A percentile compares a stretch with the other conserved stretches of the same genome.
Conservation (phyloP, 2,888 invertebrate genomes). For the Shargacucullia verbasci region DNA sequence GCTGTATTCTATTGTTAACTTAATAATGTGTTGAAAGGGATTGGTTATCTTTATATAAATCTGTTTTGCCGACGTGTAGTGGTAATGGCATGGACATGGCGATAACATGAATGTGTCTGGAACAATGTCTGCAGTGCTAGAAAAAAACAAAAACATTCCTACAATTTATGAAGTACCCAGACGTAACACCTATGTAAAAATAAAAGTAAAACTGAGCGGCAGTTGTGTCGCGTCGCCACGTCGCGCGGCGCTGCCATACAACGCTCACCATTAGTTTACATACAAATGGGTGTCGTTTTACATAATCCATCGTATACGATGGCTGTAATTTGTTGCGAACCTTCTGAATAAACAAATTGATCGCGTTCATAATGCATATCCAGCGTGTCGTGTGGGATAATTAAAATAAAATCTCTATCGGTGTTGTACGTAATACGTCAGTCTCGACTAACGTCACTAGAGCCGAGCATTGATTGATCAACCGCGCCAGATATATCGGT, state of each 20-base stretch:
- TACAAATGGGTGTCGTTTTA: slow-evolving; percentile 88
- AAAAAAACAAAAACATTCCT: slow-evolving; percentile 14
- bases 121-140: background rate
- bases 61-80: slow-evolving; percentile 6
- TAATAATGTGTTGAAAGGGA: slow-evolving; percentile 7
- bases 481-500: slow-evolving; percentile 53
- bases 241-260: slow-evolving; percentile 62
- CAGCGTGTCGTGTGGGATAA: slow-evolving; percentile 63
- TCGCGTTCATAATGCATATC: slow-evolving; percentile 80
- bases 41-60: slow-evolving; percentile 10
- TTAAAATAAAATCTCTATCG: slow-evolving; percentile 61
- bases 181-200: slow-evolving; percentile 37
- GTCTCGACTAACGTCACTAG: slow-evolving; percentile 51
- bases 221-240: slow-evolving; percentile 52
- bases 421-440: slow-evolving; percentile 50
- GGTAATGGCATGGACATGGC: background rate
- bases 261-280: slow-evolving; percentile 86
- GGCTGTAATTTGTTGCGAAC: slow-evolving; percentile 86
- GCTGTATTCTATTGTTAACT: slow-evolving; percentile 17
- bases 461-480: slow-evolving; percentile 53
- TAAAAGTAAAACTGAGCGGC: slow-evolving; percentile 52
- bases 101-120: slow-evolving; percentile 3
- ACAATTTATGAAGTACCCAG: slow-evolving; percentile 9
- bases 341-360: slow-evolving; percentile 86
- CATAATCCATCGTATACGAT: slow-evolving; percentile 85